phyloP scores from a whole-genome alignment of 1,140 invertebrate species.

The Psilanteris sp. region DNA sequence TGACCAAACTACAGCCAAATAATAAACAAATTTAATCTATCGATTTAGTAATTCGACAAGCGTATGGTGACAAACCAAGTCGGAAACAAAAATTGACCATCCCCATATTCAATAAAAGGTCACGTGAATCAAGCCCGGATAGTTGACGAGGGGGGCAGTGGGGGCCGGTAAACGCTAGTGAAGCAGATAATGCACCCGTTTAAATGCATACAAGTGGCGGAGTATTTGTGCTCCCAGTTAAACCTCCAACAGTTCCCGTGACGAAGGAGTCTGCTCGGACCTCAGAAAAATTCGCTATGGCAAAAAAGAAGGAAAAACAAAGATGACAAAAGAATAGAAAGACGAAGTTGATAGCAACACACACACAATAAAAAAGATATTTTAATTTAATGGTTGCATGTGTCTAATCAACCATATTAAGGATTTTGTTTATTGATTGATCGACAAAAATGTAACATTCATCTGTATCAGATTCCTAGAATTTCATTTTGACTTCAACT shows the following conservation, averaged over 20 bases:
- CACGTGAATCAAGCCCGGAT: conserved; percentile 45
- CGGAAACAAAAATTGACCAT: conserved; percentile 21
- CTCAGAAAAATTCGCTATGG: conserved; percentile 66
- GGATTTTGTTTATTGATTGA: conserved; percentile 40
- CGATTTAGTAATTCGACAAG: no score
- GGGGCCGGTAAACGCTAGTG: conserved; percentile 23
- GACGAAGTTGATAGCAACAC: no score
- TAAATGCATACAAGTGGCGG: conserved; percentile 75
- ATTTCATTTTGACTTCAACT: conserved; percentile 41
- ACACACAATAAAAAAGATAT: no score
- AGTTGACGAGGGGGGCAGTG: no score
- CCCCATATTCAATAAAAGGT: conserved; percentile 22
- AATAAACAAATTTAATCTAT: no score
- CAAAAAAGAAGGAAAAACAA: no score
- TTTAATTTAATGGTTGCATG: no score
- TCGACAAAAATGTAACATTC: conserved; percentile 14
- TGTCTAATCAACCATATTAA: conserved; percentile 26
- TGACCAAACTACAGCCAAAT: no score
- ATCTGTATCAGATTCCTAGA: conserved; percentile 42
- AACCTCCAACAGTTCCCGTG: conserved; percentile 32
- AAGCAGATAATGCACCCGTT: conserved; percentile 74
- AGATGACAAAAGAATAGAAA: no score
- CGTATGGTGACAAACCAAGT: no score
- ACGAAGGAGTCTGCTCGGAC: conserved; percentile 34
- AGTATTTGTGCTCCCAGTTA: conserved; percentile 61